Conservation (phyloP, 1,140 invertebrate genomes). For the Zaprionus ghesquierei region DNA sequence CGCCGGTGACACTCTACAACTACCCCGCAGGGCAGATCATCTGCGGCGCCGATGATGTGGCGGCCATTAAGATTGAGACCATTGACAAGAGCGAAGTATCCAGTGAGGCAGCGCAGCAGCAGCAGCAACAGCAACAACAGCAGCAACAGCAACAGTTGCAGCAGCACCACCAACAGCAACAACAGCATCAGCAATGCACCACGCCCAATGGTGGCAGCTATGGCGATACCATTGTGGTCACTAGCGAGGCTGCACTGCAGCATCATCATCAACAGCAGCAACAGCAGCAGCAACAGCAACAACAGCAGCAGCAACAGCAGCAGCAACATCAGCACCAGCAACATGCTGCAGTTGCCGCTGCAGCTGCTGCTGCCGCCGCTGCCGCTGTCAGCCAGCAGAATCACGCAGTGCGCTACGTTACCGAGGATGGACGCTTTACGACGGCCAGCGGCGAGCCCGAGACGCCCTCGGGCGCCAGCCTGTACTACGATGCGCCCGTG, state of each 20-base stretch:
- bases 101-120: conserved; percentile 25
- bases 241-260: conserved; percentile 57
- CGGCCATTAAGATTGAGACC: conserved; percentile 69
- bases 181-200: conserved; percentile 69
- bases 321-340: conserved; percentile 26
- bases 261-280: conserved; percentile 70
- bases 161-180: conserved; percentile 60
- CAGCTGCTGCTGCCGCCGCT: conserved; percentile 31
- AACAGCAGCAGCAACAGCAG: conserved; percentile 13
- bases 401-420: conserved; percentile 48
- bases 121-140: conserved; percentile 50
- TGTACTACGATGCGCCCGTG: conserved; percentile 65
- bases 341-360: conserved; percentile 28
- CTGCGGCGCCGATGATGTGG: conserved; percentile 56
- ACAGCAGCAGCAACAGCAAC: conserved; percentile 51
- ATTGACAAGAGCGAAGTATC: conserved; percentile 65
- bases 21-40: conserved; percentile 67
- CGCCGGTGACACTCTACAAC: conserved; percentile 50
- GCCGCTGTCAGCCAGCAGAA: conserved; percentile 43
- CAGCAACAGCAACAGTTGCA: conserved; percentile 62
- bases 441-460: conserved; percentile 43
- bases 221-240: conserved; percentile 65
- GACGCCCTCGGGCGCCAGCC: conserved; percentile 20
- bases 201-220: conserved; percentile 69
- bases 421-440: conserved; percentile 59